These are phyloP conservation scores for Phymatocera aterrima DNA, from an alignment of 2,888 invertebrate genomes.

Conservation along the genomic window DNA sequence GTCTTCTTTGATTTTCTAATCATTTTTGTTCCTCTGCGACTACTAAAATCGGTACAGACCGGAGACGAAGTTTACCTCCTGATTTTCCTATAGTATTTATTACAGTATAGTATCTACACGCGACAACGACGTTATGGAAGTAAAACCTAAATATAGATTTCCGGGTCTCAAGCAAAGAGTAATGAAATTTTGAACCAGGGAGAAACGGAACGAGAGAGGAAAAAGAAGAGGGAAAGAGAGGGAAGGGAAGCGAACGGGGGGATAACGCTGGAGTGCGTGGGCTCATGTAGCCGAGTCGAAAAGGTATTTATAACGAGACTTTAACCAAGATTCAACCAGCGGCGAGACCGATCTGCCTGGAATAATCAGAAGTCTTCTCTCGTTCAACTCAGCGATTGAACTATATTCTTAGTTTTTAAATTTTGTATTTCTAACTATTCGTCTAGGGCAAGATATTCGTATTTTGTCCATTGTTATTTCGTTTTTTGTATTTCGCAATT, in stretches of 20 bases:
- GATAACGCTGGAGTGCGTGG: constrained; percentile 36
- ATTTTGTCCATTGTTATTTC: not conserved
- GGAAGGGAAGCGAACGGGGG: not conserved
- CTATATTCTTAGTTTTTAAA: not conserved
- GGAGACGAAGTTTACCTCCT: not conserved
- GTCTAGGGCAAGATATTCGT: too few relatives aligned
- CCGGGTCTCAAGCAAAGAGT: constrained; percentile 42
- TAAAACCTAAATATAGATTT: constrained; percentile 44
- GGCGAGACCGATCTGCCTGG: constrained; percentile 36
- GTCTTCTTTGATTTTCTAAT: too few relatives aligned
- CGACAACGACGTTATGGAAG: constrained; percentile 35
- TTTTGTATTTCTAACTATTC: not conserved
- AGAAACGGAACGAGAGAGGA: constrained; percentile 21
- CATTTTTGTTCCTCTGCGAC: too few relatives aligned
- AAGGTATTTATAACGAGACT: constrained; percentile 47
- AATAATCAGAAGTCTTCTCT: constrained; percentile 25
- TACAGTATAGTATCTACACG: too few relatives aligned
- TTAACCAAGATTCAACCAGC: constrained; percentile 36
- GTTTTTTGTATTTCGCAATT: not conserved
- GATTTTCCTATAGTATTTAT: not conserved
- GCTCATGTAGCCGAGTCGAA: constrained; percentile 38
- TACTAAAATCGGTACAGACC: too few relatives aligned
- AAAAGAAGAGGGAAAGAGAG: not conserved
- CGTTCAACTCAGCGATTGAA: not conserved
- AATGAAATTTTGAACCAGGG: constrained; percentile 34